Evolutionary conservation across 1,140 invertebrate genomes (phyloP).

Genomic region (Leptopilina boulardi): DNA sequence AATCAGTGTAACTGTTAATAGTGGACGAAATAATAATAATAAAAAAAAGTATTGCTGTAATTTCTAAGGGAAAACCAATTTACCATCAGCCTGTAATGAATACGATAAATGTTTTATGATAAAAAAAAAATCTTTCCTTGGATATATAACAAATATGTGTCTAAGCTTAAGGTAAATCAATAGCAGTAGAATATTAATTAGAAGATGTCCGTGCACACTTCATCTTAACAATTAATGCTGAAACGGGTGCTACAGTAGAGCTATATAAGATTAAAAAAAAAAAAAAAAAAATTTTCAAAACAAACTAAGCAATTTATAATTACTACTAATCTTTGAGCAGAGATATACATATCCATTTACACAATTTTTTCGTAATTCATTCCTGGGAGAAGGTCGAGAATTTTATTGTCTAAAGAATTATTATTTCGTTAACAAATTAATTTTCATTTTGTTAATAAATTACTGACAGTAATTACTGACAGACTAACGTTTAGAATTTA

Average conservation of each 20-base stretch:
- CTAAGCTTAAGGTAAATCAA: constrained; percentile 59
- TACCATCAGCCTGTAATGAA: constrained; percentile 54
- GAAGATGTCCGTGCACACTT: constrained; percentile 29
- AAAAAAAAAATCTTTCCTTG: constrained; percentile 51
- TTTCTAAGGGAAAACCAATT: constrained; percentile 53
- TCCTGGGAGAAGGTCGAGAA: neutral
- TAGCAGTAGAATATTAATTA: constrained; percentile 23
- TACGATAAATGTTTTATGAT: constrained; percentile 62
- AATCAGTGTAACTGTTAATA: constrained; percentile 55
- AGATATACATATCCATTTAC: constrained; percentile 26
- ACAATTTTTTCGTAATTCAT: constrained; percentile 13
- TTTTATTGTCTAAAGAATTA: neutral
- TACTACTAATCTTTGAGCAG: neutral
- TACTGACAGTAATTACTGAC: neutral
- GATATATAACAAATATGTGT: constrained; percentile 61
- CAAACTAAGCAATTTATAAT: constrained; percentile 1
- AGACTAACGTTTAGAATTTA: neutral
- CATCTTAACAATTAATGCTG: constrained; percentile 28
- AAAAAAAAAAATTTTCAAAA: neutral
- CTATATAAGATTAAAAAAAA: neutral
- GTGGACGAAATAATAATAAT: neutral
- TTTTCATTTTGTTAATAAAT: neutral
- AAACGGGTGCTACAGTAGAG: constrained; percentile 31
- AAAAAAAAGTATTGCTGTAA: constrained; percentile 52
- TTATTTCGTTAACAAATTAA: neutral